phyloP scores from a whole-genome alignment of 2,113 vertebrate genomes.

The Hyperopisus bebe region DNA sequence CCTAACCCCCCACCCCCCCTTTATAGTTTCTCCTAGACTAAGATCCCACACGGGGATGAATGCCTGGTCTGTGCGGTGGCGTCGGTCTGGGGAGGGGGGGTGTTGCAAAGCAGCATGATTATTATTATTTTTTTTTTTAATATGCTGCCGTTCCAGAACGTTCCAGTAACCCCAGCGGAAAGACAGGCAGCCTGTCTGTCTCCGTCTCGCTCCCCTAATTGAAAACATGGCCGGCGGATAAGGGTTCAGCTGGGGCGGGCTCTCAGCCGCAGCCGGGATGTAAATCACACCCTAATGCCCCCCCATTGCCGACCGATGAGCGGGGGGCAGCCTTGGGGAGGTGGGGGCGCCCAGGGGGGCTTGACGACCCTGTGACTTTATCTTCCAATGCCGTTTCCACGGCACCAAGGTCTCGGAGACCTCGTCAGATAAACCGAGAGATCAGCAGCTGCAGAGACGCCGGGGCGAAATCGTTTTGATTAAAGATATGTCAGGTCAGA shows the following conservation, averaged over 20 bases:
- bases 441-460: constrained; percentile 19
- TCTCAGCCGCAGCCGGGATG: constrained; percentile 18
- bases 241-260: constrained; percentile 25
- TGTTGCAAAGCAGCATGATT: neutral
- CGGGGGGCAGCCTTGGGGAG: constrained; percentile 24
- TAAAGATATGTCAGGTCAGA: neutral
- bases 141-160: constrained; percentile 31
- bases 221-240: constrained; percentile 38
- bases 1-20: neutral
- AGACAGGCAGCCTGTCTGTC: constrained; percentile 46
- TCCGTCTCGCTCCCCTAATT: constrained; percentile 42
- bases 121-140: constrained; percentile 26
- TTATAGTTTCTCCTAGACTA: neutral
- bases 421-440: constrained; percentile 32
- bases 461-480: neutral
- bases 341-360: constrained; percentile 9
- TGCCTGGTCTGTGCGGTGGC: constrained; percentile 23
- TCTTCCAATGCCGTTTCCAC: constrained; percentile 40
- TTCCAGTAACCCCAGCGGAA: constrained; percentile 12
- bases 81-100: constrained; percentile 1
- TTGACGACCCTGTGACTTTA: neutral
- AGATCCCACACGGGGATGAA: constrained; percentile 27
- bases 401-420: constrained; percentile 26
- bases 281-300: constrained; percentile 9
- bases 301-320: neutral